Conservation (phyloP, 2,797 vertebrate species). For the Echiichthys vipera region DNA sequence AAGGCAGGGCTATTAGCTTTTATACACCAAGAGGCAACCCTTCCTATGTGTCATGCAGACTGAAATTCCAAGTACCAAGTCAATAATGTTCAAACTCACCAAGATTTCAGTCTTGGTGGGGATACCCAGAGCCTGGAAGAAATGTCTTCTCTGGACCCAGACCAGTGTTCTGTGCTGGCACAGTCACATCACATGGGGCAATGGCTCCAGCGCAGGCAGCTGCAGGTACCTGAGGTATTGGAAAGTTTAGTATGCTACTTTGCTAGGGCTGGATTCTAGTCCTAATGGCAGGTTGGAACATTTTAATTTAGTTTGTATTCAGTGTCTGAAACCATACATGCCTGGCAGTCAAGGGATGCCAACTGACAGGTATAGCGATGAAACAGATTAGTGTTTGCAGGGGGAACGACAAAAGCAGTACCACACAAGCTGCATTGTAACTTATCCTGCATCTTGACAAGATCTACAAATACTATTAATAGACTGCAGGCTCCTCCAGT, state of each 20-base stretch:
- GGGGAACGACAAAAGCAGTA: conserved; percentile 95
- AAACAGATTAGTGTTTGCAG: conserved; percentile 91
- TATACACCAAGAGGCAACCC: background rate
- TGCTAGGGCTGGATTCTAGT: accelerated
- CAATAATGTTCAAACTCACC: conserved; percentile 79
- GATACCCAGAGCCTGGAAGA: conserved; percentile 99
- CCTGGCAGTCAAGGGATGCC: conserved; percentile 77
- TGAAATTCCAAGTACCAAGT: background rate
- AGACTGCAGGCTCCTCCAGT: too few species aligned
- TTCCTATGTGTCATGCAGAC: background rate
- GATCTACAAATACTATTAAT: too few species aligned
- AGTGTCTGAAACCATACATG: conserved; percentile 90
- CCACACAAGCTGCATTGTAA: conserved; percentile 89
- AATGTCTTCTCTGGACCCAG: conserved; percentile 98
- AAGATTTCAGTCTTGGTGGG: conserved; percentile 99
- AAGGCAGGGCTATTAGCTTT: background rate
- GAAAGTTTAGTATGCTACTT: accelerated
- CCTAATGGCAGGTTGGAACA: too few species aligned
- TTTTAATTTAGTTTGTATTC: too few species aligned
- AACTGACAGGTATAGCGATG: conserved; percentile 90
- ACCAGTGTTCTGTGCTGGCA: conserved; percentile 97
- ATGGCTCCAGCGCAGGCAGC: conserved; percentile 97
- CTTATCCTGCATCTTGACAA: conserved; percentile 83
- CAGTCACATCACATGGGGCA: conserved; percentile 94
- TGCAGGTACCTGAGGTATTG: conserved; percentile 90